Evolutionary conservation across 2,113 vertebrate species (phyloP).

Genomic region (Channa argus): DNA sequence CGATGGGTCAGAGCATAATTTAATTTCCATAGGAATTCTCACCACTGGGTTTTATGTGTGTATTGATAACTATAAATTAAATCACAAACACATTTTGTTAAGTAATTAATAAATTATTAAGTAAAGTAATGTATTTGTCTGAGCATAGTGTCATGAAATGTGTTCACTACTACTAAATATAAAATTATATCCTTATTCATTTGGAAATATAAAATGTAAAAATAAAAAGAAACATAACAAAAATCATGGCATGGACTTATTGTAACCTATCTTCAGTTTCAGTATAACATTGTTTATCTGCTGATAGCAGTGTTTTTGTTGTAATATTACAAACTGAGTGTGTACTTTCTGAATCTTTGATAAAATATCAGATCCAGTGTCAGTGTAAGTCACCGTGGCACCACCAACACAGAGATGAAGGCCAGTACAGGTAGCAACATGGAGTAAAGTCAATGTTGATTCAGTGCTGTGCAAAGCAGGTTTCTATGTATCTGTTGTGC

Average conservation of each 20-base stretch:
- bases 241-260: background rate
- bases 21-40: no score
- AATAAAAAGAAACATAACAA: background rate
- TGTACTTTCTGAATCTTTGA: no score
- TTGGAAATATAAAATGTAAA: background rate
- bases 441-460: background rate
- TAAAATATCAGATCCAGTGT: constrained; percentile 4
- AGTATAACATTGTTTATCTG: background rate
- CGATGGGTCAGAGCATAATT: no score
- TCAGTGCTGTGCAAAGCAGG: background rate
- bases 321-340: no score
- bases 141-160: background rate
- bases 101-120: no score
- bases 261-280: background rate
- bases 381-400: constrained; percentile 7
- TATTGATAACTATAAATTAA: no score
- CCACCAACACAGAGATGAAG: background rate
- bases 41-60: no score
- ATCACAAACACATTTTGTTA: no score
- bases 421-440: background rate
- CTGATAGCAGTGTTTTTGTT: no score
- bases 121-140: background rate
- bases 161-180: background rate
- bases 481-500: background rate
- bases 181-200: background rate